A percentile compares a stretch with the other conserved stretches of the same genome.
Evolutionary conservation across 2,888 invertebrate species (phyloP).

Genomic region (Pristionchus maxplancki): DNA sequence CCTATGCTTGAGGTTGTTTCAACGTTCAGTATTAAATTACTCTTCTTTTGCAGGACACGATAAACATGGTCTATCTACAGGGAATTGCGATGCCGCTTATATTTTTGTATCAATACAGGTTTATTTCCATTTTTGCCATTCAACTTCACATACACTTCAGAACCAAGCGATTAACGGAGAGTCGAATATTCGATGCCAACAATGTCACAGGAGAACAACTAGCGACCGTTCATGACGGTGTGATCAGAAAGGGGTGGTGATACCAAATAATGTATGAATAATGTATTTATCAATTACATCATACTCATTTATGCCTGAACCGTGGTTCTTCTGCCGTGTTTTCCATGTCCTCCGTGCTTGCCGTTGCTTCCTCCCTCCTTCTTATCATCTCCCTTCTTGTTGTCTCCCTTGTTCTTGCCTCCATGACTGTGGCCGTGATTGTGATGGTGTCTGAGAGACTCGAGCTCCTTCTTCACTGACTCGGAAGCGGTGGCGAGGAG

Average conservation of each 20-base stretch:
- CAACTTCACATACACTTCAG: not conserved
- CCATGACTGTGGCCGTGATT: too few relatives aligned
- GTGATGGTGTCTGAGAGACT: too few relatives aligned
- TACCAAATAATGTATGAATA: not conserved
- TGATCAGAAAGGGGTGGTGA: not conserved
- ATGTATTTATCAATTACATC: not conserved
- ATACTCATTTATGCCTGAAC: too few relatives aligned
- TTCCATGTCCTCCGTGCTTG: too few relatives aligned
- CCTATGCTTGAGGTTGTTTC: not conserved
- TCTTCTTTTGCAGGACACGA: not conserved
- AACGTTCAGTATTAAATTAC: not conserved
- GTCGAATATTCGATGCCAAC: not conserved
- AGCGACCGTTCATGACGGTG: not conserved
- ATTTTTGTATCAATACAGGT: not conserved
- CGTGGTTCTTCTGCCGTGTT: too few relatives aligned
- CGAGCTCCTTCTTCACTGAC: too few relatives aligned
- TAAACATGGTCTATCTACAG: not conserved
- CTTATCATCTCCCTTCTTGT: too few relatives aligned
- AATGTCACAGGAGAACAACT: not conserved
- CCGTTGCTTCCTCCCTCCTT: too few relatives aligned
- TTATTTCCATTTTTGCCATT: not conserved
- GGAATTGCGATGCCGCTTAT: not conserved
- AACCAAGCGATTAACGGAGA: not conserved
- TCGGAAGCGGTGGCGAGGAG: too few relatives aligned
- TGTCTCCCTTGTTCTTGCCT: too few relatives aligned